A percentile compares a stretch with the other conserved stretches of the same genome.
These are phyloP conservation scores for Rhyacophila brunnea DNA, from an alignment of 1,140 invertebrate species.

Conservation along the genomic window DNA sequence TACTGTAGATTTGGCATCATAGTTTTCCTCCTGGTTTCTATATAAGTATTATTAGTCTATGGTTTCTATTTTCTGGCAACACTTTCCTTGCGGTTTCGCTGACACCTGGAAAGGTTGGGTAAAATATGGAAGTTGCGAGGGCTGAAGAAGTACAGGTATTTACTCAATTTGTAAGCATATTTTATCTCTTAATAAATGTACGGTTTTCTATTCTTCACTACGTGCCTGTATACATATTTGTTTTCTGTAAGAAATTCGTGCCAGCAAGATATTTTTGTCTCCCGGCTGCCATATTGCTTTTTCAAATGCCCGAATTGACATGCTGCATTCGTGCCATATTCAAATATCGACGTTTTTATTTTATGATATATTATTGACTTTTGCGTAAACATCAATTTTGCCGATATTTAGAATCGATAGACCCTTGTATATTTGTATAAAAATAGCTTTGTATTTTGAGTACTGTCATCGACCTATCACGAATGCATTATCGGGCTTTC, in stretches of 20 bases:
- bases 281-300: conserved; percentile 17
- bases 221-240: too few species aligned
- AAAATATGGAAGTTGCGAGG: conserved; percentile 20
- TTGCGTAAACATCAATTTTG: too few species aligned
- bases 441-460: neutral
- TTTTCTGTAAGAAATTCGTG: neutral
- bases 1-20: too few species aligned
- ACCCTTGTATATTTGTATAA: too few species aligned
- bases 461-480: neutral
- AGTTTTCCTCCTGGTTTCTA: too few species aligned
- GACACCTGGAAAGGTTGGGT: conserved; percentile 4
- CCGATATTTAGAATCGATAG: too few species aligned
- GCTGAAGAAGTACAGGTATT: conserved; percentile 23
- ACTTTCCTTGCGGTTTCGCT: conserved; percentile 6
- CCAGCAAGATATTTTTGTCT: conserved; percentile 8
- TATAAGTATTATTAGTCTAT: too few species aligned
- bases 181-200: too few species aligned
- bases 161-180: neutral
- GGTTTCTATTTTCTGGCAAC: too few species aligned
- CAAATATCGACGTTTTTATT: neutral
- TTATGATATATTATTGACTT: neutral
- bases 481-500: conserved; percentile 1
- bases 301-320: conserved; percentile 20
- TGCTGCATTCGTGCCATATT: conserved; percentile 14
- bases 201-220: too few species aligned